Conservation (phyloP, 2,113 vertebrate species). For the Nettapus auritus region DNA sequence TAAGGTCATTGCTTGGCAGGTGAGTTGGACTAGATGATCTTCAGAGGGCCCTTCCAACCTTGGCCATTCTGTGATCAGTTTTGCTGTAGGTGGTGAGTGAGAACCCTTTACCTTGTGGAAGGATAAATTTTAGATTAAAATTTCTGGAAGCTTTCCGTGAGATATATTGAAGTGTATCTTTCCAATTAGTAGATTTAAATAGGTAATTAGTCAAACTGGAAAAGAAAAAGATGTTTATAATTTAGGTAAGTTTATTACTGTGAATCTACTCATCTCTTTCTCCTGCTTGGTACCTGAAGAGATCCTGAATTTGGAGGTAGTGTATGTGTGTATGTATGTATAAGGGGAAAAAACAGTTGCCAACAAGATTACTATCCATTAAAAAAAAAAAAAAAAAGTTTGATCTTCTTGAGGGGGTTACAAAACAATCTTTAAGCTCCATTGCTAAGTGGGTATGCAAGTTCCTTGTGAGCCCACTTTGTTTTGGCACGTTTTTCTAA, state of each 20-base stretch:
- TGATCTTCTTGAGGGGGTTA: no score
- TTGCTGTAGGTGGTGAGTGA: not conserved
- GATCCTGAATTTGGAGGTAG: not conserved
- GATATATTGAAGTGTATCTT: not conserved
- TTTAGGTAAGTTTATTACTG: not conserved
- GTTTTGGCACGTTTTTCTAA: not conserved
- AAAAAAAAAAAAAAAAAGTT: not conserved
- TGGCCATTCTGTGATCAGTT: not conserved
- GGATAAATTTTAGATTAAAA: not conserved
- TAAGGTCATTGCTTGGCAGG: not conserved
- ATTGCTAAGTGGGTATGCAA: not conserved
- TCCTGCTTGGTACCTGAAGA: not conserved
- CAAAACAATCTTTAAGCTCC: not conserved
- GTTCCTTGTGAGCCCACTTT: not conserved
- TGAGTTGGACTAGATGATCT: no score
- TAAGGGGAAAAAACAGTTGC: not conserved
- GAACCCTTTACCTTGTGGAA: not conserved
- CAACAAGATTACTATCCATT: not conserved
- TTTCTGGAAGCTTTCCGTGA: not conserved
- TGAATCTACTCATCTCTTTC: not conserved
- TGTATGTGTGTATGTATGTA: not conserved
- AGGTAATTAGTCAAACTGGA: not conserved
- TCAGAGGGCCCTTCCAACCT: no score
- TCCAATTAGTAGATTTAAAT: not conserved
- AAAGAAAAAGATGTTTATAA: not conserved